These are phyloP conservation scores for Toxostoma redivivum DNA, from an alignment of 2,113 vertebrate genomes.

Conservation along the genomic window DNA sequence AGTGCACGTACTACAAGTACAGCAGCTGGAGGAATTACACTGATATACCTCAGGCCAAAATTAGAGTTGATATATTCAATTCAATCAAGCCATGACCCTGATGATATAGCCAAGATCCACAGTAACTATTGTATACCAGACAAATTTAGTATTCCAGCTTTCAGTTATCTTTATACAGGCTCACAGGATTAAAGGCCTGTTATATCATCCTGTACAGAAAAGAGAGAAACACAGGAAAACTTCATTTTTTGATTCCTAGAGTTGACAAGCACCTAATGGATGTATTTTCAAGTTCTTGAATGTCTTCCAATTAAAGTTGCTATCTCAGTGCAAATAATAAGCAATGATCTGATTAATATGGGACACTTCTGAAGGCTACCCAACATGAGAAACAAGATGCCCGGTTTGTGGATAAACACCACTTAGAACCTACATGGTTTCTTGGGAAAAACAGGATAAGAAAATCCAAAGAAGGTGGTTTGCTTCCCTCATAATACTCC, in stretches of 20 bases:
- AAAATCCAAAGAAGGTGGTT: accelerated
- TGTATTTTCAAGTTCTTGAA: not conserved
- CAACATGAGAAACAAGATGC: not conserved
- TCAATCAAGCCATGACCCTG: not conserved
- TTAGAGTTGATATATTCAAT: not conserved
- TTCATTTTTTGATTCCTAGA: not conserved
- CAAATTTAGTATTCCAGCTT: not conserved
- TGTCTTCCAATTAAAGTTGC: not conserved
- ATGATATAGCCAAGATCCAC: not conserved
- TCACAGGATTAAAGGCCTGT: not conserved
- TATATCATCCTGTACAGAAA: not conserved
- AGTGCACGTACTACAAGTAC: not conserved
- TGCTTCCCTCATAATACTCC: not conserved
- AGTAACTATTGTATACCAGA: not conserved
- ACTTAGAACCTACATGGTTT: not conserved
- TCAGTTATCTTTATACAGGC: not conserved
- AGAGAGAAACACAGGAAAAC: not conserved
- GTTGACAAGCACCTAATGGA: not conserved
- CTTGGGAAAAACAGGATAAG: not conserved
- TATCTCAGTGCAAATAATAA: not conserved
- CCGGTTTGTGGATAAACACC: not conserved
- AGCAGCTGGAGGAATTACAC: not conserved
- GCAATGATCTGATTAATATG: not conserved
- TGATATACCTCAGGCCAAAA: not conserved
- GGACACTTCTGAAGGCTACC: not conserved